Percentiles rank a stretch among this genome's conserved stretches.
These are phyloP conservation scores for Rhimphoctona megacephalus DNA, from an alignment of 2,888 invertebrate species.

Conservation along the genomic window DNA sequence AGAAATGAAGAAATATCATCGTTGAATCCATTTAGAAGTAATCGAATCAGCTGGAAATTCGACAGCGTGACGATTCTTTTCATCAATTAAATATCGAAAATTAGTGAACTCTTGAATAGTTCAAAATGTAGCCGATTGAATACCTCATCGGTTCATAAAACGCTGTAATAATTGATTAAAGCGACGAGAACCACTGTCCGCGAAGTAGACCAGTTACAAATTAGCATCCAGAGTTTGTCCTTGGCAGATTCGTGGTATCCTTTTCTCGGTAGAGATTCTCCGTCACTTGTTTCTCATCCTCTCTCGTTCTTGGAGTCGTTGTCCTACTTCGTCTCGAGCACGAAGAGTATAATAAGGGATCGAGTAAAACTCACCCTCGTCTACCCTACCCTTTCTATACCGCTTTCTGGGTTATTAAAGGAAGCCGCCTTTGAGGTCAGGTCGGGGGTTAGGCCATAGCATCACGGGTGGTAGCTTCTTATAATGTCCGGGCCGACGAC, in stretches of 20 bases:
- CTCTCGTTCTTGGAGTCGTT: conserved; percentile 60
- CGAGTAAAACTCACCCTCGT: conserved; percentile 60
- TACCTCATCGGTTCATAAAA: background rate
- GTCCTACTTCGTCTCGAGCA: conserved; percentile 65
- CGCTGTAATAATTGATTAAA: conserved; percentile 69
- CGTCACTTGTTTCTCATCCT: conserved; percentile 55
- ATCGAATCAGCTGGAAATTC: background rate
- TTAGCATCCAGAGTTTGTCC: conserved; percentile 83
- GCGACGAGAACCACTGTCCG: conserved; percentile 81
- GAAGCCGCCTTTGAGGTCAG: conserved; percentile 82
- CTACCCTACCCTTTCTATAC: conserved; percentile 68
- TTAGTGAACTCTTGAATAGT: background rate
- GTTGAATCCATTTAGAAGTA: background rate
- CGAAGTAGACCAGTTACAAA: conserved; percentile 84
- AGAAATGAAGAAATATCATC: background rate
- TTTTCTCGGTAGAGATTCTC: conserved; percentile 54
- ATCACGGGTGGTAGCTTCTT: conserved; percentile 63
- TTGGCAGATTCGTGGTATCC: conserved; percentile 78
- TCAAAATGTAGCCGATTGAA: background rate
- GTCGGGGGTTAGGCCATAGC: conserved; percentile 82
- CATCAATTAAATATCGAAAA: background rate
- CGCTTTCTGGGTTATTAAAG: conserved; percentile 82
- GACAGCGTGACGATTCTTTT: too few relatives aligned
- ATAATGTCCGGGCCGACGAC: conserved; percentile 54
- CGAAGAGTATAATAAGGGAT: conserved; percentile 61